Percentiles rank a stretch among this genome's conserved stretches.
These are phyloP conservation scores for Microchirus variegatus DNA, from an alignment of 2,797 vertebrate genomes.

Conservation along the genomic window DNA sequence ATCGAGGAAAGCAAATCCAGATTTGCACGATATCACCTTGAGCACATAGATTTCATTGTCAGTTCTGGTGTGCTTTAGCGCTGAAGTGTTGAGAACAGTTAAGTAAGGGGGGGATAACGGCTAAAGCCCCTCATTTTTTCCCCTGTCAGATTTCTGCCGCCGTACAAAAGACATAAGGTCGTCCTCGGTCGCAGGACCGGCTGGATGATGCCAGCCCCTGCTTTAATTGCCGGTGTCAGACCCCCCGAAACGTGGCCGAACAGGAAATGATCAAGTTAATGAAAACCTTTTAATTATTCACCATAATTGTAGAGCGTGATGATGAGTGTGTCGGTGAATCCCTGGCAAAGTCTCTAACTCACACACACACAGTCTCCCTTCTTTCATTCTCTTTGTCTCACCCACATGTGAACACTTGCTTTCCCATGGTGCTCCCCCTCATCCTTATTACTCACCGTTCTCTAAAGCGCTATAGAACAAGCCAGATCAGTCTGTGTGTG, in stretches of 20 bases:
- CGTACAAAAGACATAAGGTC: conserved; percentile 40
- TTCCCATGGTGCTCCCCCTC: conserved; percentile 46
- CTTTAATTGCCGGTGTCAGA: conserved; percentile 63
- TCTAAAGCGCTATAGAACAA: conserved; percentile 40
- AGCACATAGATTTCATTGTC: conserved; percentile 49
- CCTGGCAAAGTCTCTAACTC: conserved; percentile 16
- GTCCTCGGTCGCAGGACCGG: conserved; percentile 25
- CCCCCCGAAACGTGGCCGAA: conserved; percentile 63
- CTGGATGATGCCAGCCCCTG: conserved; percentile 22
- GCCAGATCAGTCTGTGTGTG: conserved; percentile 55
- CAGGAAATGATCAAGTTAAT: conserved; percentile 76
- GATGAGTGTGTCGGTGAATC: conserved; percentile 67
- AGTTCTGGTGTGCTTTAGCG: conserved; percentile 31
- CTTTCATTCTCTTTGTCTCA: conserved; percentile 50
- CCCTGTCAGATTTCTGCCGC: conserved; percentile 46
- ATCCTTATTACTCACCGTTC: conserved; percentile 54
- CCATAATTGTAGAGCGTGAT: conserved; percentile 70
- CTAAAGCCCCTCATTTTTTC: conserved; percentile 52
- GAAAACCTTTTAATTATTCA: conserved; percentile 78
- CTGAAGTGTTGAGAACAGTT: conserved; percentile 59
- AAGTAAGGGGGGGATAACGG: conserved; percentile 53
- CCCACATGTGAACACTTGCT: conserved; percentile 43
- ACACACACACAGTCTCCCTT: not conserved
- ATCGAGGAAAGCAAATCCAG: conserved; percentile 37
- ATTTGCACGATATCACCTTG: conserved; percentile 57